Percentiles rank a stretch among this genome's conserved stretches.
These are phyloP conservation scores for Lysiphlebus fabarum DNA, from an alignment of 1,140 invertebrate genomes.

Conservation along the genomic window DNA sequence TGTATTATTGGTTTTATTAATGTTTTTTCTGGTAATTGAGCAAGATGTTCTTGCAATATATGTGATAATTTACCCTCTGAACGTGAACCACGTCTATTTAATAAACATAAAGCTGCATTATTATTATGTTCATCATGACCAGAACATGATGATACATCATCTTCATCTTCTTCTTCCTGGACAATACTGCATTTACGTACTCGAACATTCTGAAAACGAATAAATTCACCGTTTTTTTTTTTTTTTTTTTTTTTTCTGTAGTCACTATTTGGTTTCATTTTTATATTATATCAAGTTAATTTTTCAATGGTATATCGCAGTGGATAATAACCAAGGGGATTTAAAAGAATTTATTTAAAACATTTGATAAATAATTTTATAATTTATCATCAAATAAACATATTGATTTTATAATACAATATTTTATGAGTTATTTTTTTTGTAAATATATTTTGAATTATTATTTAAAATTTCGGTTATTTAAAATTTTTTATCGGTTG, in stretches of 20 bases:
- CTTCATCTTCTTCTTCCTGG: conserved; percentile 76
- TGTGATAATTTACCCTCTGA: conserved; percentile 62
- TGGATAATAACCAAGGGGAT: too few species aligned
- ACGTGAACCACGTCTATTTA: conserved; percentile 59
- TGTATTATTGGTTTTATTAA: conserved; percentile 18
- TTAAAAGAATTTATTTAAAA: too few species aligned
- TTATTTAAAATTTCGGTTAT: too few species aligned
- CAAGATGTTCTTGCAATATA: conserved; percentile 41
- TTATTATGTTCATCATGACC: conserved; percentile 55
- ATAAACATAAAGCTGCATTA: conserved; percentile 49
- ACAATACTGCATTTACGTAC: conserved; percentile 85
- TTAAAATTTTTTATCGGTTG: too few species aligned
- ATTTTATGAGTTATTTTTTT: background rate
- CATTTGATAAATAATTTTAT: too few species aligned
- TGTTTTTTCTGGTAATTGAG: conserved; percentile 25
- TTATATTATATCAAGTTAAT: background rate
- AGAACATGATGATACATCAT: conserved; percentile 57
- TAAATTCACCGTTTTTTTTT: conserved; percentile 25
- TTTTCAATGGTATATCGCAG: conserved; percentile 4
- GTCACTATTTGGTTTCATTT: background rate
- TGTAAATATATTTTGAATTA: background rate
- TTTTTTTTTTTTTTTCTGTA: conserved; percentile 11
- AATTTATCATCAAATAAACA: background rate
- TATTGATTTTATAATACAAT: background rate
- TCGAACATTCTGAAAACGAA: conserved; percentile 51